phyloP scores from a whole-genome alignment of 2,797 vertebrate genomes.

The Poecilia picta region DNA sequence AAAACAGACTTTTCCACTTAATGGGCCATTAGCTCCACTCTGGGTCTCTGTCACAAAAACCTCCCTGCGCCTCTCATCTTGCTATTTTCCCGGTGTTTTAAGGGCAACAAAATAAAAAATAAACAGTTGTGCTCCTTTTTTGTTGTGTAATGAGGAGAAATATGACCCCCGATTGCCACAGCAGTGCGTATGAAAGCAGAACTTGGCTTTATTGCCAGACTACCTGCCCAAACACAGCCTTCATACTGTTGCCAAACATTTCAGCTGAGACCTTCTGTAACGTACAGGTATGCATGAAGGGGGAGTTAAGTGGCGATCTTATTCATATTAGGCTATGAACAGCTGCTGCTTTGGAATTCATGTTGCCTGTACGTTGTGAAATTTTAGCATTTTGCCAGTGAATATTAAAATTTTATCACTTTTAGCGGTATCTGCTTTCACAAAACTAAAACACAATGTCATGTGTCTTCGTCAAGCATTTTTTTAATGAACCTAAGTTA shows the following conservation, averaged over 20 bases:
- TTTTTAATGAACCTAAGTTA: not conserved
- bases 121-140: not conserved
- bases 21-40: conserved; percentile 69
- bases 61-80: not conserved
- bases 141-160: not conserved
- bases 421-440: no score
- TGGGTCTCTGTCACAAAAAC: not conserved
- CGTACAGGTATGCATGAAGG: not conserved
- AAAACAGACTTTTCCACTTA: conserved; percentile 61
- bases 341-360: not conserved
- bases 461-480: not conserved
- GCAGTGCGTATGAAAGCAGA: not conserved
- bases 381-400: not conserved
- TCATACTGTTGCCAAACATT: not conserved
- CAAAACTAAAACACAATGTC: not conserved
- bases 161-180: not conserved
- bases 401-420: not conserved
- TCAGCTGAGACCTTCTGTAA: conserved; percentile 2
- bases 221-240: not conserved
- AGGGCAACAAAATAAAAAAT: not conserved
- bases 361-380: not conserved
- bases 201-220: not conserved
- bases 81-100: not conserved
- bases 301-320: not conserved
- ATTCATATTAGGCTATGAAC: not conserved